phyloP scores from a whole-genome alignment of 2,888 invertebrate genomes.

The Poecilus cupreus region DNA sequence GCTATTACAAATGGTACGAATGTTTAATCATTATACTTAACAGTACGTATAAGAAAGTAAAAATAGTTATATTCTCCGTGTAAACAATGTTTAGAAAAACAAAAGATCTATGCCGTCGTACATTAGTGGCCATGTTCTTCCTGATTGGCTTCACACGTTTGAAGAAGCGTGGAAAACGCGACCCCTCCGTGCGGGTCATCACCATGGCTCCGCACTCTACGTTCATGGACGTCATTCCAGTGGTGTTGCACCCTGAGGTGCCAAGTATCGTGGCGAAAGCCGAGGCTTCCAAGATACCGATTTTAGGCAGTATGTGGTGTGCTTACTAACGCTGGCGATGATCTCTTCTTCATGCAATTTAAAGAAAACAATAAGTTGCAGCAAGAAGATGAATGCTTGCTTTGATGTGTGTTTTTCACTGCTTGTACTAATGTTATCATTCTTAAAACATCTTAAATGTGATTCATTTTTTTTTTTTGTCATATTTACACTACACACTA shows the following conservation, averaged over 20 bases:
- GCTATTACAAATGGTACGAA: too few species aligned
- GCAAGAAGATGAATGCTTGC: too few species aligned
- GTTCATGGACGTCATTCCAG: constrained; percentile 91
- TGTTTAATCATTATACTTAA: too few species aligned
- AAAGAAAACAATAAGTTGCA: too few species aligned
- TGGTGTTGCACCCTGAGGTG: constrained; percentile 84
- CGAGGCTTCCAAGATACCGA: constrained; percentile 86
- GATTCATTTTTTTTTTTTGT: too few species aligned
- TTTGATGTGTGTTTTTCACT: too few species aligned
- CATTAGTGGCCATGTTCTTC: constrained; percentile 78
- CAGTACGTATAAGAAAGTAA: too few species aligned
- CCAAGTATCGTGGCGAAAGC: constrained; percentile 93
- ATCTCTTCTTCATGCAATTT: background rate
- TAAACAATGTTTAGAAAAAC: constrained; percentile 7
- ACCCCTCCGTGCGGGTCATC: constrained; percentile 86
- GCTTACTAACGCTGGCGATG: constrained; percentile 45
- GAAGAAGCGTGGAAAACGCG: background rate
- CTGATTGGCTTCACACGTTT: constrained; percentile 10
- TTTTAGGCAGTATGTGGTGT: constrained; percentile 88
- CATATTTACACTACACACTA: too few species aligned
- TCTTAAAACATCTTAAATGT: too few species aligned
- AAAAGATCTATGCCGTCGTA: constrained; percentile 4
- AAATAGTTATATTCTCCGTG: background rate
- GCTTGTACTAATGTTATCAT: too few species aligned
- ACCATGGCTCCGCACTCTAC: constrained; percentile 94